phyloP scores from a whole-genome alignment of 2,113 vertebrate genomes.

The Stictonetta naevosa region DNA sequence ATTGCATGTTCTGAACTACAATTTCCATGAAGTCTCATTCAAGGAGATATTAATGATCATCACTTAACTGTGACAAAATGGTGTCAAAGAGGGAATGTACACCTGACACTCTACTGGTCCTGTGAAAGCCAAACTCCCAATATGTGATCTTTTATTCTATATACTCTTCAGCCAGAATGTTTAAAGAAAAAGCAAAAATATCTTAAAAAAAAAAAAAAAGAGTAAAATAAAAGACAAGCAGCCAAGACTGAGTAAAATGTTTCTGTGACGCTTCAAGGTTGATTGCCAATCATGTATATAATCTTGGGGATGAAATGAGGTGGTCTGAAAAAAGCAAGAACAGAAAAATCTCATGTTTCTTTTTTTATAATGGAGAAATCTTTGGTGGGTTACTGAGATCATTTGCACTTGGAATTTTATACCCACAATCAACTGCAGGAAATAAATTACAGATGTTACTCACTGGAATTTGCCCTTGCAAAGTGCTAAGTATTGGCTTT shows the following conservation, averaged over 20 bases:
- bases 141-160: background rate
- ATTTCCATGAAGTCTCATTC: slow-evolving; percentile 37
- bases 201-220: background rate
- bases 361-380: background rate
- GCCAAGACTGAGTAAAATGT: background rate
- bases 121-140: background rate
- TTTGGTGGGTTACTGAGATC: background rate
- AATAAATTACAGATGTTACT: background rate
- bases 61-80: slow-evolving; percentile 1
- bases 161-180: background rate
- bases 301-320: background rate
- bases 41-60: slow-evolving; percentile 41
- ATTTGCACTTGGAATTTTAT: slow-evolving; percentile 16
- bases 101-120: background rate
- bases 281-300: background rate
- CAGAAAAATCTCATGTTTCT: background rate
- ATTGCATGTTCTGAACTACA: slow-evolving; percentile 43
- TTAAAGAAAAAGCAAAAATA: background rate
- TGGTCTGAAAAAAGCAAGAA: background rate
- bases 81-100: background rate
- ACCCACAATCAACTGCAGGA: background rate
- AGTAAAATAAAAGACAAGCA: background rate
- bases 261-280: background rate
- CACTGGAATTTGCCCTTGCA: background rate
- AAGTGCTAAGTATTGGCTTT: background rate